Base-by-base conservation (phyloP, 2,888 invertebrate species). In the Taphrorychus bicolor region DNA sequence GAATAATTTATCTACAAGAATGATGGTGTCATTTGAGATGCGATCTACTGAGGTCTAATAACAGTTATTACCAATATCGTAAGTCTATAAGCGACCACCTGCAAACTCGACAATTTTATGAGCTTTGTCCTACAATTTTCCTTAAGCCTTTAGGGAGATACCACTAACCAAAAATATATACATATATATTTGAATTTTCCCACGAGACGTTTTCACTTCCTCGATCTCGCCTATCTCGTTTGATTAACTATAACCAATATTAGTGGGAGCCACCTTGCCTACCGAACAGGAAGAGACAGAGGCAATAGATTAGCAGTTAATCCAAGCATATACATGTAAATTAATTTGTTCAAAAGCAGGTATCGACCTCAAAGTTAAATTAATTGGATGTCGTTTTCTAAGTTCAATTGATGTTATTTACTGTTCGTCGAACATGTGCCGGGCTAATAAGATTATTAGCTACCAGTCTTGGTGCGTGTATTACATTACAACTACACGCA, bases 351-450 rank as follows among this genome's bases (percentile, higher is more conserved):
- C 14, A 14, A 45, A 45, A 45, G n/a, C 45, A 18, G 48, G 32
- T 54, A 62, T 54, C 54, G 42, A 42, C n/a, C 53, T 42, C 62
- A 45, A 48, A 54, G 62, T 62, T 54, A 54, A 54, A 45, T 62
- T 54, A 42, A 62, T 21, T 54, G 42, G 32, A 54, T 63, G 63
- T 51, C 63, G 49, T 42, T 63, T 49, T 54, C 11, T 11, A n/a
- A 45, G 24, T 59, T 59, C 17, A 18, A 14, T 57, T 58, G 45
- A 58, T 19, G 40, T 59, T 18, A 59, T 59, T 59, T 59, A 59
- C 32, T 32, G 32, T 32, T 32, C 32, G 32, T 32, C 49, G 49
- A 14, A 45, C 14, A 14, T 45, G 45, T 45, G 18, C 45, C 14
- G 45, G 45, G 14, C 14, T 14, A 18, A 45, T 18, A 45, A 45